Conservation (phyloP, 2,888 invertebrate genomes). For the Stegophylla sp. region DNA sequence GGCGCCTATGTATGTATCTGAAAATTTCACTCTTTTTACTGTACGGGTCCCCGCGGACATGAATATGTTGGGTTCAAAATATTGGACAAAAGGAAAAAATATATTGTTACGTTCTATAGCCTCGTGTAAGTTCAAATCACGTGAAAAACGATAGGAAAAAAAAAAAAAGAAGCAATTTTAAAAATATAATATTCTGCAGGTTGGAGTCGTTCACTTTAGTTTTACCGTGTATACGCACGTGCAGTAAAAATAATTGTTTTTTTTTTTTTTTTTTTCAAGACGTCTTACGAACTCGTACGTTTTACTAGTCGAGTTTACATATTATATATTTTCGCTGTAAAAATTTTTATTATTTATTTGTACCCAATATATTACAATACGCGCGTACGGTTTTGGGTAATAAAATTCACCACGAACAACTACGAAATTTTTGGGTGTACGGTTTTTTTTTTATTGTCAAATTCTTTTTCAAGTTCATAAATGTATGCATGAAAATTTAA, state of each 20-base stretch:
- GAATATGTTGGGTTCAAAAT: too few relatives aligned
- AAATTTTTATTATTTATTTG: slow-evolving; percentile 7
- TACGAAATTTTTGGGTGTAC: background rate
- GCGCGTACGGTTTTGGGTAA: background rate
- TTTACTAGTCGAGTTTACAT: background rate
- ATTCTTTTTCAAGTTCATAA: background rate
- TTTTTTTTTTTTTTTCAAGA: too few relatives aligned
- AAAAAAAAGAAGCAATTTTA: background rate
- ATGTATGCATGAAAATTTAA: background rate
- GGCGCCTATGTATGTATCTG: too few relatives aligned
- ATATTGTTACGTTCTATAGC: too few relatives aligned
- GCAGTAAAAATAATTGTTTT: slow-evolving; percentile 12
- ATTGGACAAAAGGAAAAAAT: too few relatives aligned
- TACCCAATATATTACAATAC: background rate
- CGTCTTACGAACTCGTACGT: background rate
- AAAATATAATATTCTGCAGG: background rate
- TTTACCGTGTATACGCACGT: background rate
- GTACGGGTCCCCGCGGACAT: too few relatives aligned
- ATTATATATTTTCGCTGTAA: slow-evolving; percentile 6
- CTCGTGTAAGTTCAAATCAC: too few relatives aligned
- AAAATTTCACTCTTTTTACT: too few relatives aligned
- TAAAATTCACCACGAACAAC: slow-evolving; percentile 5
- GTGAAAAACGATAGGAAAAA: background rate
- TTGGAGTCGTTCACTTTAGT: background rate
- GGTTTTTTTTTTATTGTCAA: background rate